These are phyloP conservation scores for Squalus acanthias DNA, from an alignment of 2,797 vertebrate species.

Conservation along the genomic window DNA sequence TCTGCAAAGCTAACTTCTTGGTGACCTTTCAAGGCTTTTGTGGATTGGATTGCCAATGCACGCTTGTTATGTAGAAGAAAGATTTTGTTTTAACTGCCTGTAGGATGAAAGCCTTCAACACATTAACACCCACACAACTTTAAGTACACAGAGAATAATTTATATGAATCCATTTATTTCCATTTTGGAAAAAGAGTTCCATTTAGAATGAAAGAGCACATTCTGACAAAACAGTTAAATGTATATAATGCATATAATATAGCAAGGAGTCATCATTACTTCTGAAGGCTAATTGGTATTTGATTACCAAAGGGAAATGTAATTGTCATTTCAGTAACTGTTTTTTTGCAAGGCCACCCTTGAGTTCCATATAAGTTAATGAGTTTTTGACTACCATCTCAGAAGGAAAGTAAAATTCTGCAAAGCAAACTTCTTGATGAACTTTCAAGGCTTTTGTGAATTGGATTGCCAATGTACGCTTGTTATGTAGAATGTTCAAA, in stretches of 20 bases:
- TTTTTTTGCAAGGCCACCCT: background rate
- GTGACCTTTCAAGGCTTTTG: slow-evolving; percentile 15
- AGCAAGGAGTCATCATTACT: background rate
- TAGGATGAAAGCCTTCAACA: background rate
- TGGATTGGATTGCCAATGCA: background rate
- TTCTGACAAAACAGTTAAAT: too few species aligned
- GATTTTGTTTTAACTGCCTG: background rate
- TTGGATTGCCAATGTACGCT: background rate
- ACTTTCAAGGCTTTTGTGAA: slow-evolving; percentile 11
- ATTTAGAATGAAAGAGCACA: background rate
- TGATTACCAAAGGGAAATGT: background rate
- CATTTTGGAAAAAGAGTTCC: background rate
- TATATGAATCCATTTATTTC: background rate
- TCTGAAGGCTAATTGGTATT: background rate
- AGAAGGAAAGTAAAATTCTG: background rate
- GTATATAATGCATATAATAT: background rate
- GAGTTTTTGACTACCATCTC: background rate
- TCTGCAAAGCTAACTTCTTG: background rate
- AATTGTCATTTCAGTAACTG: background rate
- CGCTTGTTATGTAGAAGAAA: slow-evolving; percentile 2
- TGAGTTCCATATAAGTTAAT: background rate
- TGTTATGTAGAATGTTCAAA: background rate
- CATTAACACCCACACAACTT: slow-evolving; percentile 25
- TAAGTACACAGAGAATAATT: background rate
- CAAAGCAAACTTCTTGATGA: background rate